Evolutionary conservation across 2,888 invertebrate species (phyloP), one percentile per base, ranked within the genome.

Genomic region (Stenolophus ochropezus): DNA sequence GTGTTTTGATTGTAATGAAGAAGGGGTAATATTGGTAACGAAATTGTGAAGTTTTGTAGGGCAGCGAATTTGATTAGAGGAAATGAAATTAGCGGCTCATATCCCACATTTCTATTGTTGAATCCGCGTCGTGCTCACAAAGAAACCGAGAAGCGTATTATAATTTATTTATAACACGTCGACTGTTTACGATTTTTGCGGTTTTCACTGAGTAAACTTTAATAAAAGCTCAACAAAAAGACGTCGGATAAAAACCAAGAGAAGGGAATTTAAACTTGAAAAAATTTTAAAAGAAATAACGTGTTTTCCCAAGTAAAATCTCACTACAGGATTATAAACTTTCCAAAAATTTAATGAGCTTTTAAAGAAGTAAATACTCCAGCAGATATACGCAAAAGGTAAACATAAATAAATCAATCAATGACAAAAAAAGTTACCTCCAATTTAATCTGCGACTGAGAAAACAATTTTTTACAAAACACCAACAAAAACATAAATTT

Each of bases 91-190:
- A 58, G 58, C 23, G 58, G 23, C 58, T 23, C 20, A 58, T 14
- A 51, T 51, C 51, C 51, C 14, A 42, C 53, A 23, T 58, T 58
- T 14, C 58, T 58, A 58, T 58, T 58, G 58, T 58, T 58, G 5
- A 20, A n/a, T 21, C n/a, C n/a, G 11, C 23, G 6, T 21, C 23
- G 58, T 23, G 23, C 58, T 8, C 23, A 58, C 58, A 58, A 58
- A 58, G 58, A 18, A 58, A 51, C 25, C 23, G 23, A n/a, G 23
- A 58, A 58, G 58, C 23, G 58, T 58, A 25, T 58, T 58, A 58
- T 58, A 58, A 58, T 58, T 58, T 58, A 58, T 58, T 58, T 58
- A 58, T 58, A 20, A 58, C 58, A 58, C 58, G 23, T 23, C 21
- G 58, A 18, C 21, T 23, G 58, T 58, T 58, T 58, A 58, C 23